Evolutionary conservation across 2,888 invertebrate species (phyloP).

Genomic region (Amblyteles armatorius): DNA sequence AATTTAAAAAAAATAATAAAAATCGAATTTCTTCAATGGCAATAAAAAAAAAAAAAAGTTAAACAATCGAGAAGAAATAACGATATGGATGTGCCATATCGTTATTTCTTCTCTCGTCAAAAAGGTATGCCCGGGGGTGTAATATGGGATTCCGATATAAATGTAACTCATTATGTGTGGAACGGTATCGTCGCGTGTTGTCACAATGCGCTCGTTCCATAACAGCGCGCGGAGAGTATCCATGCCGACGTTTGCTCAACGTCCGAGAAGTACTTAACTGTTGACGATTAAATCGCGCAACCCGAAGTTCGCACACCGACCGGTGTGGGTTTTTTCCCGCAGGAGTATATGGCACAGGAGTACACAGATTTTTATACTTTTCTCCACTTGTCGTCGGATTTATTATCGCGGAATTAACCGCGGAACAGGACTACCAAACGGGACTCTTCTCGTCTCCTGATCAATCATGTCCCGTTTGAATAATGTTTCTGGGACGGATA

Average conservation of each 20-base stretch:
- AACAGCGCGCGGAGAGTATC: slow-evolving; percentile 31
- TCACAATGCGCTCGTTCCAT: slow-evolving; percentile 36
- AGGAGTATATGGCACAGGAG: neutral
- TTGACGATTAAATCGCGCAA: slow-evolving; percentile 62
- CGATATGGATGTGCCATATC: no score
- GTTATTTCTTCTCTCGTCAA: neutral
- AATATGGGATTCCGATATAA: slow-evolving; percentile 19
- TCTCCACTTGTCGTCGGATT: slow-evolving; percentile 38
- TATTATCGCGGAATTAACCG: slow-evolving; percentile 39
- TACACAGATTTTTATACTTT: slow-evolving; percentile 14
- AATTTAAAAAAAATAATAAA: neutral
- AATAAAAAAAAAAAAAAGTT: neutral
- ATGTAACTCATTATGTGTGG: slow-evolving; percentile 9
- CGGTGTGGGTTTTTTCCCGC: neutral
- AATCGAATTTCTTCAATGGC: neutral
- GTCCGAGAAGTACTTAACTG: slow-evolving; percentile 63
- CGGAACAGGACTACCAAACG: slow-evolving; percentile 60
- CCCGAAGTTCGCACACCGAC: slow-evolving; percentile 13
- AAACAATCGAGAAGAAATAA: no score
- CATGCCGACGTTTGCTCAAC: slow-evolving; percentile 48
- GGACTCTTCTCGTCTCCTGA: slow-evolving; percentile 64
- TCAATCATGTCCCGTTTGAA: slow-evolving; percentile 74
- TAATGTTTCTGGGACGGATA: slow-evolving; percentile 65
- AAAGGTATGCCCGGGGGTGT: neutral
- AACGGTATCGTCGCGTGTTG: slow-evolving; percentile 50